Base-by-base conservation (phyloP, 2,113 vertebrate genomes). In the Cygnus atratus region DNA sequence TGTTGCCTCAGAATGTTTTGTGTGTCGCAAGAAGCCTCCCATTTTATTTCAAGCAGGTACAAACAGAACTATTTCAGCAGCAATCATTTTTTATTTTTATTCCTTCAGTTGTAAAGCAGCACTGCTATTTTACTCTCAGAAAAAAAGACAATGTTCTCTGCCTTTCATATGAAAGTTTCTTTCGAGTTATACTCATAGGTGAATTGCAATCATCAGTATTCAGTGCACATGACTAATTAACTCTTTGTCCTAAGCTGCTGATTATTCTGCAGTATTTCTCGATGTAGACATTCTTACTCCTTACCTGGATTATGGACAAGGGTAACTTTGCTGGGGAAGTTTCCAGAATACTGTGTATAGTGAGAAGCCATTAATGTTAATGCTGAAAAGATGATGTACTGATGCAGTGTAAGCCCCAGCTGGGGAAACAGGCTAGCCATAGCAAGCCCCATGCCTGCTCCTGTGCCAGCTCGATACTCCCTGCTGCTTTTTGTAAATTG, bases 241-340 rank as follows among this genome's bases (percentile, higher is more conserved):
- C 48, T 33, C n/a, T 44, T 28, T 31, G 41, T 19, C 37, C 50
- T 77, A 10, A 74, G n/a, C 14, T 87, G 62, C 55, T 70, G 74
- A 13, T 37, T 54, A 21, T 61, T 72, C 70, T 75, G 66, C 35
- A 54, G 0, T 9, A 10, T 39, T 82, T 68, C 26, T 15, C 11
- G 50, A 18, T 14, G 21, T 3, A 63, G 29, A 26, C 7, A 3
- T 33, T 82, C 31, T 65, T 41, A 37, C 13, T 0, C 1, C 1
- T 6, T 48, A 0, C 19, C 43, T 91, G 62, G 22, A 37, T 43
- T 66, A 19, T 29, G 67, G 31, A 28, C 54, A 65, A 50, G 46
- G 31, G 20, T 58, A 50, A 41, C 18, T 37, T 63, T 52, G 7
- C 43, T 78, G 54, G 54, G 75, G 22, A 18, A 76, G 19, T 35